A percentile compares a stretch with the other conserved stretches of the same genome.
These are phyloP conservation scores for Lingula anatina DNA, from an alignment of 2,888 invertebrate genomes.

Conservation along the genomic window DNA sequence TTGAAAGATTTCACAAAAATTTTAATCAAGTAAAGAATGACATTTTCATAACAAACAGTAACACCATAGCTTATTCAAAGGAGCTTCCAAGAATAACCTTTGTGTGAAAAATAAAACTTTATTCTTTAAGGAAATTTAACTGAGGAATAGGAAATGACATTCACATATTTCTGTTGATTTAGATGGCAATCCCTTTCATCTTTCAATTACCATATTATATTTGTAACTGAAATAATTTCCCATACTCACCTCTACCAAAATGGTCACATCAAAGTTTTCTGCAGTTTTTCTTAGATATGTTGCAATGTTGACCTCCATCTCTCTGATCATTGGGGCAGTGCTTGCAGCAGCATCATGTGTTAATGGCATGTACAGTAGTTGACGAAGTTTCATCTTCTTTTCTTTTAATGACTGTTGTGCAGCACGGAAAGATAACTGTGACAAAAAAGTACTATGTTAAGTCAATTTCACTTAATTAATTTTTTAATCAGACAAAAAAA, in stretches of 20 bases:
- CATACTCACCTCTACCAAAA: slow-evolving; percentile 55
- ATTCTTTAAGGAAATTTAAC: too few species aligned
- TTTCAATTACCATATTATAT: too few species aligned
- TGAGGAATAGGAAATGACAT: too few species aligned
- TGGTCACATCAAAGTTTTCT: slow-evolving; percentile 61
- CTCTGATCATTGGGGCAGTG: slow-evolving; percentile 23
- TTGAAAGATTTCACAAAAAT: too few species aligned
- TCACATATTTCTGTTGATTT: too few species aligned
- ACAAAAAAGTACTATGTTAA: slow-evolving; percentile 16
- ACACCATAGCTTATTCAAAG: too few species aligned
- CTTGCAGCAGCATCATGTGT: slow-evolving; percentile 12
- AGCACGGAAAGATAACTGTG: slow-evolving; percentile 69
- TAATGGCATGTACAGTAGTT: slow-evolving; percentile 57
- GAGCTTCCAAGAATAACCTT: too few species aligned
- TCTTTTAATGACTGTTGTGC: slow-evolving; percentile 66
- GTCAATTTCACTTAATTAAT: neutral
- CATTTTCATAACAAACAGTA: too few species aligned
- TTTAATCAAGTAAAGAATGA: too few species aligned
- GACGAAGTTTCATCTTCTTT: slow-evolving; percentile 68
- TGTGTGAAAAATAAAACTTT: too few species aligned
- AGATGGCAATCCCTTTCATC: too few species aligned
- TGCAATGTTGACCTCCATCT: slow-evolving; percentile 56
- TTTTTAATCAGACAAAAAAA: neutral
- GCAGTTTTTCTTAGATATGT: slow-evolving; percentile 66
- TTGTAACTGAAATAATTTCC: too few species aligned